Base-by-base conservation (phyloP, 35 echinoderm and acorn worm species). In the Apostichopus californicus region DNA sequence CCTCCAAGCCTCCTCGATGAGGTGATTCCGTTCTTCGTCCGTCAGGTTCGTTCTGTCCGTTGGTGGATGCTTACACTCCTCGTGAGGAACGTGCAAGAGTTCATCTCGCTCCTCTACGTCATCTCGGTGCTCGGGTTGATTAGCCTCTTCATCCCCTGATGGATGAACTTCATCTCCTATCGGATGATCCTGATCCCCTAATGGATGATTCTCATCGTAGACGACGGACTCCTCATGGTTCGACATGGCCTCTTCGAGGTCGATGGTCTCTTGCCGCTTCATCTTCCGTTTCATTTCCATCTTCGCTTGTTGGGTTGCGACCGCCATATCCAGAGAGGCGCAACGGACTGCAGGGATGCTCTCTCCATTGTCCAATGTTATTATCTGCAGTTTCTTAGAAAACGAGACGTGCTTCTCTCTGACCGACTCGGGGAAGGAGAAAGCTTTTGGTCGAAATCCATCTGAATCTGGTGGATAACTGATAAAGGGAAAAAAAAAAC, bases 351-450 rank as follows among this genome's bases (percentile, higher is more conserved):
- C 71, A 75, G 71, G 71, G 17, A 75, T n/a, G 6, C 2, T 85
- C 57, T 85, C 81, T 85, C 57, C 55, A 9, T 55, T 89, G 8
- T 89, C 61, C 23, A 34, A 21, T 53, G 63, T 9, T 20, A 89
- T 75, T 20, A 89, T 66, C 61, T 75, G 61, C 57, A 89, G 53
- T 46, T 68, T 52, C 46, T 89, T 61, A 66, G 86, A 71, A 46
- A 89, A 89, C 17, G 86, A 65, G 13, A 89, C 86, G 24, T 53
- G 86, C 25, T 89, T 89, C 17, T 75, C 68, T 54, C 72, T 75
- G 3, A 12, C 57, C 4, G 86, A 52, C 17, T 28, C 64, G 14
- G 86, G 86, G 60, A 66, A 89, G 5, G 86, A 66, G 21, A 72
- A 75, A 21, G 86, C 60, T 53, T 89, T 89, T 1, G 60, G 86